Evolutionary conservation across 2,113 vertebrate genomes (phyloP).

Genomic region (Rhea pennata): DNA sequence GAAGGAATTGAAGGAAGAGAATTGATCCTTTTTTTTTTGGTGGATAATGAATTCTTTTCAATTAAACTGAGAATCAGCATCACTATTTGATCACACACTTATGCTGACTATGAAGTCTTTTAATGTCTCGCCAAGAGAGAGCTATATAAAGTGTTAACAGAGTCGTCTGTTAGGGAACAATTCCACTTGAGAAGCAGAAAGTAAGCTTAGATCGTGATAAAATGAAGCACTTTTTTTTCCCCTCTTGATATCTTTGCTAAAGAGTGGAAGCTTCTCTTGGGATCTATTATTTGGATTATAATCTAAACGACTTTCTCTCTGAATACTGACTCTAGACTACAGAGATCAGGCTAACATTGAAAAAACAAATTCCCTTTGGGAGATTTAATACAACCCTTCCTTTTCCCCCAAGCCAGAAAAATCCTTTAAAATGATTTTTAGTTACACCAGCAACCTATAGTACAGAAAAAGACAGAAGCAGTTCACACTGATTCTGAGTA

Average conservation of each 20-base stretch:
- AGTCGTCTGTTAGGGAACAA: background rate
- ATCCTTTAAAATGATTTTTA: background rate
- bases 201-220: conserved; percentile 1
- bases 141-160: conserved; percentile 19
- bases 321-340: background rate
- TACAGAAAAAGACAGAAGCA: background rate
- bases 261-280: background rate
- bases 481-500: background rate
- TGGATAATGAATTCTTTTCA: background rate
- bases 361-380: background rate
- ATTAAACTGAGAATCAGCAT: background rate
- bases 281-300: conserved; percentile 33
- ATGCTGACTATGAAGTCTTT: background rate
- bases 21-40: background rate
- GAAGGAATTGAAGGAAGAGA: background rate
- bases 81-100: background rate
- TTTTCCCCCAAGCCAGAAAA: conserved; percentile 20
- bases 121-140: background rate
- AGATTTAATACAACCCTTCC: background rate
- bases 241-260: background rate
- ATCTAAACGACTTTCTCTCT: conserved; percentile 31
- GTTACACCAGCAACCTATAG: background rate
- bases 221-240: background rate
- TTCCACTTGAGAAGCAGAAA: conserved; percentile 30
- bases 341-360: background rate